Base-by-base conservation (phyloP, 1,140 invertebrate species). In the Drosophila sucinea region DNA sequence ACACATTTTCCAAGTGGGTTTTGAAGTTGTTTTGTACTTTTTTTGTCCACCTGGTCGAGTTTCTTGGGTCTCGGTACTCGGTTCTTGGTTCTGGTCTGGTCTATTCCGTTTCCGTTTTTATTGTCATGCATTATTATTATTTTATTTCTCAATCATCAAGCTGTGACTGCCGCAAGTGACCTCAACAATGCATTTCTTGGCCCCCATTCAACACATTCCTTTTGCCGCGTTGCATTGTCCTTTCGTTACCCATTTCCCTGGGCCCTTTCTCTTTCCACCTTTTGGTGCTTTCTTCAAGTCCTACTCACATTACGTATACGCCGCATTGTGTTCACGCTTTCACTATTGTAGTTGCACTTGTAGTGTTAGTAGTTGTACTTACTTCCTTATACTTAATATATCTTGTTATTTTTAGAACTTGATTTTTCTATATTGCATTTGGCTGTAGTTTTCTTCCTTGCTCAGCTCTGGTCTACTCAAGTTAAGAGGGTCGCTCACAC, bases 301-400 rank as follows among this genome's bases (percentile, higher is more conserved):
- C 17, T 60, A 40, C 67, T 80, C 60, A 66, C 58, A 63, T 77
- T 73, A 79, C 78, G 78, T 81, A 81, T 81, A 81, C 77, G 78
- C 61, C 68, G 68, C 67, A 67, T 81, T 76, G 75, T 76, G 68
- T 77, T 61, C 67, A 38, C n/a, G 33, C 44, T 8, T 51, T 44
- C 47, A 60, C 47, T 25, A 70, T 67, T 60, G 35, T 38, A 38
- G 8, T 30, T 33, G 17, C 30, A 10, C 7, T 58, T 33, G 44
- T 51, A 51, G 44, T 51, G 23, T 51, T 51, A 51, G 44, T 51
- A 8, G 44, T 51, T 51, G 44, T 51, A 27, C 51, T 58, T 58
- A 55, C 30, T 40, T 68, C 41, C 60, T 62, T 10, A 27, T 56
- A 60, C 65, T 78, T 69, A 67, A 73, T 60, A 81, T 66, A 30